These are phyloP conservation scores for Exocentrus adspersus DNA, from an alignment of 2,888 invertebrate species.

Conservation along the genomic window DNA sequence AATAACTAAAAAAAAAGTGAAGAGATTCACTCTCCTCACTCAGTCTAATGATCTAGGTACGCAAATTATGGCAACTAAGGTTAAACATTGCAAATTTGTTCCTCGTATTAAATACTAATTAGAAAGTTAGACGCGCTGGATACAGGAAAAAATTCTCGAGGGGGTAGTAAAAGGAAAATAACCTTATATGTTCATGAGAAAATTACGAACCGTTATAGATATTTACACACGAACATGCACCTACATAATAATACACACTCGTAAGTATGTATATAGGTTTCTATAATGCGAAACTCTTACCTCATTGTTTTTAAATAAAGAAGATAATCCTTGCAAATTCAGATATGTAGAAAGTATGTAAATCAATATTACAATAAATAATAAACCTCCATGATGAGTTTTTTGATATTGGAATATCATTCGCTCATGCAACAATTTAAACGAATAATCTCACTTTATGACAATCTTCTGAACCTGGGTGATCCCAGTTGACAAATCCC, in stretches of 20 bases:
- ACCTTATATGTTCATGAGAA: background rate
- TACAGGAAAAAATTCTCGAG: background rate
- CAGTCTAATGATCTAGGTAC: background rate
- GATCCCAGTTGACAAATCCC: too few relatives aligned
- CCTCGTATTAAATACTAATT: slow-evolving; percentile 18
- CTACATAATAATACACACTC: too few relatives aligned
- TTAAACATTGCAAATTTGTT: background rate
- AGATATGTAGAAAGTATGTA: background rate
- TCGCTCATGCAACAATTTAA: too few relatives aligned
- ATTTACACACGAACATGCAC: background rate
- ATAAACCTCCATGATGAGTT: too few relatives aligned
- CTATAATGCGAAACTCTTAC: slow-evolving; percentile 3
- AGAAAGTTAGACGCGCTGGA: slow-evolving; percentile 12
- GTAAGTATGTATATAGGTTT: background rate
- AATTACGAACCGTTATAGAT: slow-evolving; percentile 18
- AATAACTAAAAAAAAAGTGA: too few relatives aligned
- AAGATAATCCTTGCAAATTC: too few relatives aligned
- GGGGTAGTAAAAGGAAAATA: slow-evolving; percentile 9
- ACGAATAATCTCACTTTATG: too few relatives aligned
- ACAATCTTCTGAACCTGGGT: too few relatives aligned
- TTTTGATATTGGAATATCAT: too few relatives aligned
- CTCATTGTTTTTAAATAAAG: slow-evolving; percentile 12
- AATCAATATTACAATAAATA: too few relatives aligned
- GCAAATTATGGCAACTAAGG: background rate
- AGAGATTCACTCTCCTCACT: too few relatives aligned